Percentiles rank a stretch among this genome's conserved stretches.
Evolutionary conservation across 2,888 invertebrate species (phyloP).

Genomic region (Drosophila mayaguana): DNA sequence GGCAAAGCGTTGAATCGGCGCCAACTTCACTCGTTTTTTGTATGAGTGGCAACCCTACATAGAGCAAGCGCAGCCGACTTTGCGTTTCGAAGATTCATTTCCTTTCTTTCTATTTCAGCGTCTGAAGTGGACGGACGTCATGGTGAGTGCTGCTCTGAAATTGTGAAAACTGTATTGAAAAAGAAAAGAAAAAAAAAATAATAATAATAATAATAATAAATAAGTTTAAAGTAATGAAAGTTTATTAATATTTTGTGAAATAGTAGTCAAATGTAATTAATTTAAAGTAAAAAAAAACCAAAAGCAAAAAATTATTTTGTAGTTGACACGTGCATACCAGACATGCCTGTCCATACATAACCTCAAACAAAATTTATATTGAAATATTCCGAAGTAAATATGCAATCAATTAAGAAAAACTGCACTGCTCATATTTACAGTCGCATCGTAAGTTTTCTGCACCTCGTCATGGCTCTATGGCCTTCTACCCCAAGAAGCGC

Average conservation of each 20-base stretch:
- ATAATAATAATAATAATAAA: neutral
- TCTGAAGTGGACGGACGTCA: constrained; percentile 77
- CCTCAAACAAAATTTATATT: constrained; percentile 23
- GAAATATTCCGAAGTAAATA: neutral
- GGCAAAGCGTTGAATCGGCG: neutral
- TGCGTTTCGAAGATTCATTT: constrained; percentile 15
- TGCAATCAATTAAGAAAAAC: neutral
- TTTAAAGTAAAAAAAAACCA: neutral
- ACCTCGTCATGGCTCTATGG: constrained; percentile 99
- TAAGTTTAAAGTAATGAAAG: neutral
- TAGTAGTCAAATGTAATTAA: neutral
- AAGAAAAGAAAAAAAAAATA: neutral
- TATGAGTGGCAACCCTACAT: constrained; percentile 4
- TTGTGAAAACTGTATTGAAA: neutral
- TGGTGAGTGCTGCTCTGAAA: constrained; percentile 71
- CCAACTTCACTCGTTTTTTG: constrained; percentile 17
- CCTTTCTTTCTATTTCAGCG: constrained; percentile 83
- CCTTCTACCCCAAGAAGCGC: constrained; percentile 99
- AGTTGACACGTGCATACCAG: neutral
- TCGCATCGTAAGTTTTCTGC: constrained; percentile 99
- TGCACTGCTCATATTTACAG: constrained; percentile 86
- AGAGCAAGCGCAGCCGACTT: constrained; percentile 58
- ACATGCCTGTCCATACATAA: constrained; percentile 29
- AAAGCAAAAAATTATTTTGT: neutral
- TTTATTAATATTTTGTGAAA: neutral